Evolutionary conservation across 2,888 invertebrate species (phyloP).

Genomic region (Napeogenes inachia): DNA sequence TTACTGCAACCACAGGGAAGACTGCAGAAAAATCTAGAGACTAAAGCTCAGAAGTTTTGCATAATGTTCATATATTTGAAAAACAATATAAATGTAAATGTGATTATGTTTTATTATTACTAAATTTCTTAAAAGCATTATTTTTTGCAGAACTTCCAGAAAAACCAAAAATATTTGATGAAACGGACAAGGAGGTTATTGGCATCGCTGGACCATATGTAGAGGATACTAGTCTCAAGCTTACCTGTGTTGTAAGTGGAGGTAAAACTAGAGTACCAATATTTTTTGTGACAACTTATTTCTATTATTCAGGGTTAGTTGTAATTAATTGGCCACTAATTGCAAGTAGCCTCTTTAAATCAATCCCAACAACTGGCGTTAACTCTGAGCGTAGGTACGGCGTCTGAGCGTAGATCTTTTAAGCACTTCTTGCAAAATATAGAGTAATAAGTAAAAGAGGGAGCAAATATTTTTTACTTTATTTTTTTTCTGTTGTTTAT

Average conservation of each 20-base stretch:
- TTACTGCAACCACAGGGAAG: not conserved
- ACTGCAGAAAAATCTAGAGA: not conserved
- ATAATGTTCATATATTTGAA: not conserved
- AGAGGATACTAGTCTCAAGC: constrained; percentile 83
- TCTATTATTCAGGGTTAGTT: not conserved
- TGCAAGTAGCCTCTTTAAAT: no score
- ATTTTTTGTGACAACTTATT: constrained; percentile 9
- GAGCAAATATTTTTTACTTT: no score
- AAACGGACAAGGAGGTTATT: constrained; percentile 79
- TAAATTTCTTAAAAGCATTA: not conserved
- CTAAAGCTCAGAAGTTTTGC: not conserved
- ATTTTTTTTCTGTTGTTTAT: no score
- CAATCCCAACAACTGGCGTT: no score
- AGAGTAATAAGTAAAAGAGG: no score
- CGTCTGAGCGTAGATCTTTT: no score
- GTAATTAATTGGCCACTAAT: no score
- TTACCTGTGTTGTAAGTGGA: constrained; percentile 86
- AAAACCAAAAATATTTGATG: constrained; percentile 84
- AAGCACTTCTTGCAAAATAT: no score
- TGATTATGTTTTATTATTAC: not conserved
- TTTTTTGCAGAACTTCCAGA: constrained; percentile 83
- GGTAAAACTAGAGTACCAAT: constrained; percentile 71
- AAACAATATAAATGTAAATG: not conserved
- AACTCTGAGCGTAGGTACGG: no score
- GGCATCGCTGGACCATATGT: constrained; percentile 84